Conservation (phyloP, 2,888 invertebrate species). For the Macrophya annulata region DNA sequence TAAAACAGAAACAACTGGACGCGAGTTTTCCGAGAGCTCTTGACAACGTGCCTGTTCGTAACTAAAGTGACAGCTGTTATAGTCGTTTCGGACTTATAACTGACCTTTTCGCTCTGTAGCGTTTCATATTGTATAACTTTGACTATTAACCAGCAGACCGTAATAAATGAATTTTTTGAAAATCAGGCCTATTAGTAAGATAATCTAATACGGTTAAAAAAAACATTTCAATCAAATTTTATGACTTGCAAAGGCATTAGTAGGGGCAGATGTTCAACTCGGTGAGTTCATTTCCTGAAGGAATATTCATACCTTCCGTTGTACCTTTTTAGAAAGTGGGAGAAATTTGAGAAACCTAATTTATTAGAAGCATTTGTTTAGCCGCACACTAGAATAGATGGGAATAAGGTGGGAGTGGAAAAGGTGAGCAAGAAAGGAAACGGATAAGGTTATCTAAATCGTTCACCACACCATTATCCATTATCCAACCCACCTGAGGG, state of each 20-base stretch:
- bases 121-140: background rate
- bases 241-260: background rate
- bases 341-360: slow-evolving; percentile 42
- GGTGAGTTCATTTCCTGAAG: background rate
- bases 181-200: background rate
- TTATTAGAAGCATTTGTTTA: slow-evolving; percentile 40
- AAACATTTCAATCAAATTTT: background rate
- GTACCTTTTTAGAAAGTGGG: slow-evolving; percentile 30
- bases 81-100: background rate
- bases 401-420: slow-evolving; percentile 23
- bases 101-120: no score
- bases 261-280: background rate
- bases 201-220: background rate
- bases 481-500: slow-evolving; percentile 40
- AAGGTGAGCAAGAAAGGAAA: background rate
- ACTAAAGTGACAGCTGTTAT: background rate
- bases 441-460: slow-evolving; percentile 53
- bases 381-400: background rate
- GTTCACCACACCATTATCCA: slow-evolving; percentile 50
- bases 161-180: background rate
- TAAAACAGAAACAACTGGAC: background rate
- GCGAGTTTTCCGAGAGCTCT: background rate
- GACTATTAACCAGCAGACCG: background rate
- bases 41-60: background rate
- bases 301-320: slow-evolving; percentile 25